Percentiles rank a stretch among this genome's conserved stretches.
These are phyloP conservation scores for Clamator glandarius DNA, from an alignment of 2,797 vertebrate species.

Conservation along the genomic window DNA sequence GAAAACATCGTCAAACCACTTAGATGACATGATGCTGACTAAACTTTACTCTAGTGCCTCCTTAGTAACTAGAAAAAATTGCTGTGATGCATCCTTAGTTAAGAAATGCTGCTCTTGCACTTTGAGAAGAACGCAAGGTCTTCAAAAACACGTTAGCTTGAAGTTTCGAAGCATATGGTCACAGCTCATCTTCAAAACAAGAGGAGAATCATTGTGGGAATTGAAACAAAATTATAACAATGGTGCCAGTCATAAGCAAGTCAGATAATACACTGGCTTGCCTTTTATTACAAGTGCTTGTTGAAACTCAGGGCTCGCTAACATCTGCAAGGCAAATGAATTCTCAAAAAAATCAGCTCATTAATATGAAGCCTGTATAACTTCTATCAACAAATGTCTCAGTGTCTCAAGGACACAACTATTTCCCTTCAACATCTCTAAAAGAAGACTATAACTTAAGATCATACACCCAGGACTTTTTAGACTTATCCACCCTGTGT, in stretches of 20 bases:
- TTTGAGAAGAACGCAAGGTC: neutral
- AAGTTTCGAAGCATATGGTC: neutral
- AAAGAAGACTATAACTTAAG: constrained; percentile 39
- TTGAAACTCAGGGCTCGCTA: neutral
- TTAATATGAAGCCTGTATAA: constrained; percentile 22
- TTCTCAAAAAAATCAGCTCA: constrained; percentile 30
- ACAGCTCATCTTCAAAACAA: neutral
- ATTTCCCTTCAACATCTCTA: constrained; percentile 43
- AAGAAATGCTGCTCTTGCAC: neutral
- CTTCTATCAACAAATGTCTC: constrained; percentile 7
- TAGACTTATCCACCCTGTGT: neutral
- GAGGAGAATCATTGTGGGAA: neutral
- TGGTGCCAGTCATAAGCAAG: neutral
- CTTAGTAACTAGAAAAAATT: neutral
- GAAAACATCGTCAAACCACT: neutral
- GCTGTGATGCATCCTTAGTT: neutral
- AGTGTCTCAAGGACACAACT: neutral
- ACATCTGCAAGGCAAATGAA: constrained; percentile 8
- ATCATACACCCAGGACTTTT: constrained; percentile 40
- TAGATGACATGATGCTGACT: neutral
- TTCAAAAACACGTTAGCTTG: neutral
- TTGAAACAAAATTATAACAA: neutral
- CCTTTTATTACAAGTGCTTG: neutral
- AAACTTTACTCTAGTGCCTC: neutral
- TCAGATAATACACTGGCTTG: neutral